These are phyloP conservation scores for Aleadryas rufinucha DNA, from an alignment of 2,113 vertebrate species.

Conservation along the genomic window DNA sequence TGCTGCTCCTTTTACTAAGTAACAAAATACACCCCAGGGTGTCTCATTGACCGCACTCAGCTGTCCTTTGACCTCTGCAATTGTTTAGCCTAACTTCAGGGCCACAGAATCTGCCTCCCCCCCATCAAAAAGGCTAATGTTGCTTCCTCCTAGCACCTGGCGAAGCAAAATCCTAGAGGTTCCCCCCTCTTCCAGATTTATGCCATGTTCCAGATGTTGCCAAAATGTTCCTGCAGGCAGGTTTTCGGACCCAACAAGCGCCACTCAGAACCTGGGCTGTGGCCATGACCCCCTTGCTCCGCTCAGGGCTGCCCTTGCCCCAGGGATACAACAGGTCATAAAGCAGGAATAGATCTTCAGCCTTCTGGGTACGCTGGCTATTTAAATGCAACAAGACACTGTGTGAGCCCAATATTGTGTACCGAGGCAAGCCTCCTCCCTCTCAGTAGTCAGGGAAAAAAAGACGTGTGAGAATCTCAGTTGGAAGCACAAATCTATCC, in stretches of 20 bases:
- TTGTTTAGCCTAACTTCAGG: slow-evolving; percentile 80
- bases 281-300: slow-evolving; percentile 76
- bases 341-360: slow-evolving; percentile 75
- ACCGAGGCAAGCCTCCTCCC: background rate
- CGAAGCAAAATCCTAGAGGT: slow-evolving; percentile 66
- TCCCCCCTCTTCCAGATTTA: background rate
- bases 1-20: slow-evolving; percentile 80
- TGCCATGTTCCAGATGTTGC: slow-evolving; percentile 67
- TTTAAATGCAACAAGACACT: slow-evolving; percentile 63
- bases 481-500: slow-evolving; percentile 29
- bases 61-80: slow-evolving; percentile 78
- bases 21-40: slow-evolving; percentile 83
- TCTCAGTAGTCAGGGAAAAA: background rate
- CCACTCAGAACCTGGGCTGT: slow-evolving; percentile 46
- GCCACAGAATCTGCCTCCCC: slow-evolving; percentile 68
- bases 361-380: slow-evolving; percentile 56
- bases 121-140: slow-evolving; percentile 68
- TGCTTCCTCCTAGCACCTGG: slow-evolving; percentile 78
- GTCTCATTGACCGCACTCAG: slow-evolving; percentile 78
- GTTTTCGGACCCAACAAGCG: slow-evolving; percentile 1
- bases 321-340: slow-evolving; percentile 72
- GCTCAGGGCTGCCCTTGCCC: slow-evolving; percentile 52
- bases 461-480: background rate
- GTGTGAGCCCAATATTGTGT: slow-evolving; percentile 5
- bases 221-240: slow-evolving; percentile 35